These are phyloP conservation scores for Arge pagana DNA, from an alignment of 2,888 invertebrate species.

Conservation along the genomic window DNA sequence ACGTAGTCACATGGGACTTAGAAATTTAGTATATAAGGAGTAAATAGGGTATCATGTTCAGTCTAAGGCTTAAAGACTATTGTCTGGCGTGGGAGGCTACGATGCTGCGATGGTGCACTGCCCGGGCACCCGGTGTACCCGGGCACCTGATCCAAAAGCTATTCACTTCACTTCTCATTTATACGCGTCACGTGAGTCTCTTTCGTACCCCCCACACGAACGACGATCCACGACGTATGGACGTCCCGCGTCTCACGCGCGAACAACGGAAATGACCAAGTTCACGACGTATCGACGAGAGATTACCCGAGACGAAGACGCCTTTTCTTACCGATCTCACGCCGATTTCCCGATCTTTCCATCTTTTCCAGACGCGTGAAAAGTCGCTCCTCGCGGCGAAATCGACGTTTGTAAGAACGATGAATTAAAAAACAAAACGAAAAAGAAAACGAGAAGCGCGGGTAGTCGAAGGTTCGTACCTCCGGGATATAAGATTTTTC, in stretches of 20 bases:
- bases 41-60: constrained; percentile 59
- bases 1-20: constrained; percentile 40
- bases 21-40: constrained; percentile 54
- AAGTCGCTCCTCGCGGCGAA: constrained; percentile 30
- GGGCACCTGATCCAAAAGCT: constrained; percentile 41
- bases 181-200: constrained; percentile 17
- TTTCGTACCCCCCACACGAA: too few species aligned
- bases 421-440: constrained; percentile 15
- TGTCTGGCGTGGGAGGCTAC: constrained; percentile 58
- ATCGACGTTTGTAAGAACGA: too few species aligned
- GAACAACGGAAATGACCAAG: too few species aligned
- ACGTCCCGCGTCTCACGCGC: too few species aligned
- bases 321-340: too few species aligned
- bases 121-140: constrained; percentile 27
- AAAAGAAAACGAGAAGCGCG: constrained; percentile 16
- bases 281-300: too few species aligned
- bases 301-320: too few species aligned
- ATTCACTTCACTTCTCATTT: constrained; percentile 21
- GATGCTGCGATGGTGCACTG: constrained; percentile 31
- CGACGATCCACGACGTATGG: too few species aligned
- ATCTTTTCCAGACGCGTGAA: too few species aligned
- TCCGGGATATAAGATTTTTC: too few species aligned
- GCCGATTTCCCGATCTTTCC: too few species aligned
- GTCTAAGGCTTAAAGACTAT: constrained; percentile 58
- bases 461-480: constrained; percentile 6